Conservation (phyloP, 2,113 vertebrate species). For the Tapirus terrestris region DNA sequence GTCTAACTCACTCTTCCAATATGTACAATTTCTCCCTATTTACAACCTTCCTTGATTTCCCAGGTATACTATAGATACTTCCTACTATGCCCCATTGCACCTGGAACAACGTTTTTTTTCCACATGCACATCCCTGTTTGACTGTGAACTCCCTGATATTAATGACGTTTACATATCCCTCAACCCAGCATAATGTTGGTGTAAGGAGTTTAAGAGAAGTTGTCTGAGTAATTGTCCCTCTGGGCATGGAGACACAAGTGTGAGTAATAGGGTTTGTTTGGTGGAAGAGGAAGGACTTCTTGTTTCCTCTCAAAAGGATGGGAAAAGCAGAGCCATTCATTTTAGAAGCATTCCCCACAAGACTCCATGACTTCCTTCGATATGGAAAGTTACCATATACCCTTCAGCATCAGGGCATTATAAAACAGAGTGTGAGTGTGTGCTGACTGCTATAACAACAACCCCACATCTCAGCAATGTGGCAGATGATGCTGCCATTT, state of each 20-base stretch:
- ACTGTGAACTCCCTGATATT: too few species aligned
- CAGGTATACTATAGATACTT: accelerated
- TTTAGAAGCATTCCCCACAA: not conserved
- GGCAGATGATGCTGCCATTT: not conserved
- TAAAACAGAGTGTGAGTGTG: too few species aligned
- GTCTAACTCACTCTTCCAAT: not conserved
- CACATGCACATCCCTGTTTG: accelerated
- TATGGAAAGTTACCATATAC: accelerated
- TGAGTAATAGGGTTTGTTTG: not conserved
- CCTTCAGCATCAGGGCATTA: accelerated
- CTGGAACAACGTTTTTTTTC: not conserved
- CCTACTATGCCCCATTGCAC: accelerated
- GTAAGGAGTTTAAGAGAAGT: not conserved
- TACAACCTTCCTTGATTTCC: not conserved
- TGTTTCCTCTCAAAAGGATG: not conserved
- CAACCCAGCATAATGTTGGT: accelerated
- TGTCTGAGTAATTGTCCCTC: not conserved
- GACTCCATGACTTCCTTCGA: not conserved
- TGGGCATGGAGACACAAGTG: not conserved
- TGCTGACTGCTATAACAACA: not conserved
- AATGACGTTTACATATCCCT: accelerated
- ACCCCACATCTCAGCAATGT: not conserved
- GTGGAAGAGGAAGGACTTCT: not conserved
- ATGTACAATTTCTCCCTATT: not conserved
- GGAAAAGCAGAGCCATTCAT: not conserved